Conservation (phyloP, 2,113 vertebrate species). For the Melanerpes formicivorus region DNA sequence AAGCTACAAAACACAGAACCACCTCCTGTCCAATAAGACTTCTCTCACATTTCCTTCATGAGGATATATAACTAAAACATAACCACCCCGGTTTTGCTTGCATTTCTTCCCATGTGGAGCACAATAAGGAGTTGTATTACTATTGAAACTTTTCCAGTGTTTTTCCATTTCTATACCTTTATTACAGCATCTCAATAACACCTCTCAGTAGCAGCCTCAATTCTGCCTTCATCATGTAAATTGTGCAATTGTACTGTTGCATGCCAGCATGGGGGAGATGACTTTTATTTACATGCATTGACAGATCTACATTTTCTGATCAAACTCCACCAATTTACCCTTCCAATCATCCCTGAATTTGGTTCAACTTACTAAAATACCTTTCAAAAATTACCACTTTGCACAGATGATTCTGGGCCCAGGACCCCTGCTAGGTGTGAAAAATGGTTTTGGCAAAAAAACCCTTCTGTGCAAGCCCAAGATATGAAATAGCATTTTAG, state of each 20-base stretch:
- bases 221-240: not conserved
- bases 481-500: not conserved
- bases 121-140: not conserved
- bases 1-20: not conserved
- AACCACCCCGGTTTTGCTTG: not conserved
- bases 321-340: not conserved
- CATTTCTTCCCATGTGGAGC: not conserved
- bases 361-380: not conserved
- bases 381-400: not conserved
- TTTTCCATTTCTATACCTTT: not conserved
- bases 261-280: constrained; percentile 13
- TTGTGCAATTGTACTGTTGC: not conserved
- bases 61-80: not conserved
- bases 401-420: not conserved
- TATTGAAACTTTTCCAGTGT: not conserved
- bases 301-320: not conserved
- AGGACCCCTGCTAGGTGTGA: not conserved
- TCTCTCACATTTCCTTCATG: not conserved
- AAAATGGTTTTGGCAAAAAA: not conserved
- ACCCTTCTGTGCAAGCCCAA: not conserved
- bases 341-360: not conserved
- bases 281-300: not conserved
- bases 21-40: not conserved
- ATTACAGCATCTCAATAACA: not conserved
- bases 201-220: not conserved